Evolutionary conservation across 1,140 invertebrate species (phyloP).

Genomic region (Diorhabda carinulata): DNA sequence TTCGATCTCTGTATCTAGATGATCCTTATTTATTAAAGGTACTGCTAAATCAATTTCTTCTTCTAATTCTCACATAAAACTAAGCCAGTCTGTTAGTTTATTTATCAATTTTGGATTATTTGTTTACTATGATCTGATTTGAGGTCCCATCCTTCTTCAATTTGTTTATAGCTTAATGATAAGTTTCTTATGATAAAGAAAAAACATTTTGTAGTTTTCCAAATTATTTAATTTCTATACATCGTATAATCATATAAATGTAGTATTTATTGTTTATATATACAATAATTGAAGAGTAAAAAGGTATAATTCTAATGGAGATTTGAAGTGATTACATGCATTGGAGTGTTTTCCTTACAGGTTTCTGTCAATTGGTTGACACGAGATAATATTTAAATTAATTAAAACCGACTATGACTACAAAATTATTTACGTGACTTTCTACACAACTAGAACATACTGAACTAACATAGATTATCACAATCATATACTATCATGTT

Average conservation of each 20-base stretch:
- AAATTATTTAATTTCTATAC: not conserved
- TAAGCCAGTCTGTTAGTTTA: too few relatives aligned
- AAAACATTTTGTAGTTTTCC: not conserved
- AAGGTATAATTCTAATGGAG: constrained; percentile 18
- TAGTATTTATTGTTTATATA: constrained; percentile 12
- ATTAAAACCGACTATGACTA: constrained; percentile 11
- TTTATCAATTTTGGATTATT: too few relatives aligned
- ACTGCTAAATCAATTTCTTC: too few relatives aligned
- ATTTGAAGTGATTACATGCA: constrained; percentile 24
- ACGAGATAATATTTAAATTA: constrained; percentile 23
- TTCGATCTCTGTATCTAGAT: too few relatives aligned
- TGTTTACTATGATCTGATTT: too few relatives aligned
- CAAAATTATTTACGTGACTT: not conserved
- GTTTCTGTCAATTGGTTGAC: constrained; percentile 29
- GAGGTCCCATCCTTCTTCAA: too few relatives aligned
- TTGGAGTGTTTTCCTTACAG: constrained; percentile 36
- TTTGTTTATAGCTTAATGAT: too few relatives aligned
- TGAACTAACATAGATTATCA: constrained; percentile 15
- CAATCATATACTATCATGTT: constrained; percentile 20
- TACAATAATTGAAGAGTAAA: constrained; percentile 17
- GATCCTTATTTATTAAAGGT: too few relatives aligned
- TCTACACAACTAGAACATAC: not conserved
- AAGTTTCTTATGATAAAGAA: not conserved
- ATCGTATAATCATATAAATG: constrained; percentile 15
- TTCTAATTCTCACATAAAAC: too few relatives aligned